Evolutionary conservation across 2,797 vertebrate species (phyloP).

Genomic region (Chaunax sp.): DNA sequence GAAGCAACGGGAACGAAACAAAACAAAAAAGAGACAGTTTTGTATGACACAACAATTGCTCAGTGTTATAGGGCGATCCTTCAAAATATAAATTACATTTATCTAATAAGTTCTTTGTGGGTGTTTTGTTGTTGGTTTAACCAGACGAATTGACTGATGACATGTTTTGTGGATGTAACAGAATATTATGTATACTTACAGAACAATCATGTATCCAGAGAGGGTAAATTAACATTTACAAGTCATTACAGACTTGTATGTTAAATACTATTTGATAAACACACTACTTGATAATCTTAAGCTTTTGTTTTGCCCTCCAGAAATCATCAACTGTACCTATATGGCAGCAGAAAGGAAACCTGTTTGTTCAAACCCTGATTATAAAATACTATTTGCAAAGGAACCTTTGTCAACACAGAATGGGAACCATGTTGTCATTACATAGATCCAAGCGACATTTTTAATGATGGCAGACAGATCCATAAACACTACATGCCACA

Average conservation of each 20-base stretch:
- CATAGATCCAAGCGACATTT: background rate
- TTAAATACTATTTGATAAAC: slow-evolving; percentile 27
- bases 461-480: no score
- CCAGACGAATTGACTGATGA: slow-evolving; percentile 1
- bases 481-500: no score
- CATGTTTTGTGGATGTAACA: slow-evolving; percentile 36
- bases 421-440: background rate
- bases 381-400: slow-evolving; percentile 34
- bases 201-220: slow-evolving; percentile 14
- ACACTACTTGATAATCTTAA: slow-evolving; percentile 2
- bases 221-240: slow-evolving; percentile 21
- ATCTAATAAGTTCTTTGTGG: background rate
- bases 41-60: no score
- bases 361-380: slow-evolving; percentile 23
- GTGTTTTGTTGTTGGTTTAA: background rate
- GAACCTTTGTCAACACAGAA: background rate
- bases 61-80: background rate
- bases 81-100: background rate
- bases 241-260: slow-evolving; percentile 38
- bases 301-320: slow-evolving; percentile 9
- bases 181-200: slow-evolving; percentile 37
- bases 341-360: background rate
- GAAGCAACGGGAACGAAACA: no score
- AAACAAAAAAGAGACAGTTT: background rate
- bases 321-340: slow-evolving; percentile 18